Evolutionary conservation across 1,140 invertebrate genomes (phyloP), one percentile per base, ranked within the genome.

Genomic region (Heliothis subflexa): DNA sequence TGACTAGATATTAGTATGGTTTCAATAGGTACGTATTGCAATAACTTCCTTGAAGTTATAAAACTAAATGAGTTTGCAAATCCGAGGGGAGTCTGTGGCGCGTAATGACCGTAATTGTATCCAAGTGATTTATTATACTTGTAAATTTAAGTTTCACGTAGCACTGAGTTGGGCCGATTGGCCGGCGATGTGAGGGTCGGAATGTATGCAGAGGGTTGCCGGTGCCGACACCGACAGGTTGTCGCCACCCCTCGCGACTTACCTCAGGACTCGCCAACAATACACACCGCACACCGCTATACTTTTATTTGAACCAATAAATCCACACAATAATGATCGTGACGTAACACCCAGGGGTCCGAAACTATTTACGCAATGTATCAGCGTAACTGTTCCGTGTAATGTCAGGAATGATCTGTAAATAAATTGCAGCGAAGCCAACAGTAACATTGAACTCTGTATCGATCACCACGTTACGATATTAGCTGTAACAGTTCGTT

Each of bases 221-320:
- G 64, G 78, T 79, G 33, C 78, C 78, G 52, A 59, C 55, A 75
- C 57, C 78, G 78, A 75, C 78, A 86, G 85, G 85, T 86, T 83
- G 73, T 64, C 59, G 81, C 18, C 79, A 57, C 80, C 76, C 76
- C 66, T 33, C 66, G 18, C n/a, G 13, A 28, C 57, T 47, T 18
- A 59, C 55, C 71, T 74, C 45, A 52, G 28, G 21, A 18, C 71
- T 18, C 11, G 59, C 45, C 45, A 50, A 50, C 79, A 77, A 83
- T 82, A 78, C 55, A 57, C 77, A 75, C 72, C 78, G 66, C 55
- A 57, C 77, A 75, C 72, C 78, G 66, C 54, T 54, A 79, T 49
- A 45, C 66, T 81, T 83, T 79, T 62, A 76, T 82, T 82, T 70
- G 77, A 75, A 52, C 47, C 75, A 81, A 84, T 84, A 82, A 82